Base-by-base conservation (phyloP, 1,140 invertebrate genomes). In the Magallana angulata region DNA sequence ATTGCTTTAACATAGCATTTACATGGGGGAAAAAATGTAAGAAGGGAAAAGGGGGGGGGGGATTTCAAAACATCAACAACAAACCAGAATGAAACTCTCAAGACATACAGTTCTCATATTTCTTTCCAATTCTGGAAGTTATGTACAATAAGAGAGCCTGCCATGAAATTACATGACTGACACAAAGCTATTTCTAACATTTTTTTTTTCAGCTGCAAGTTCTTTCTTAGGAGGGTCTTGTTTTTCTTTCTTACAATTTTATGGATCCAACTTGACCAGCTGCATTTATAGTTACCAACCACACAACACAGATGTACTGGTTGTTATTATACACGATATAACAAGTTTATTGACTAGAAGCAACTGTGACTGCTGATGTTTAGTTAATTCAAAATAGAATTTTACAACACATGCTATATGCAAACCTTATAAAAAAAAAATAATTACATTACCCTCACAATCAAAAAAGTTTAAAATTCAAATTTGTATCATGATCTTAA, bases 1-100 rank as follows among this genome's bases (percentile, higher is more conserved):
- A 76, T 76, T 76, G 68, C 68, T 76, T 76, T 12, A 76, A 76
- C 68, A 76, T 76, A 30, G 68, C 68, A 76, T 76, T 76, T 36
- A 76, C 68, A 76, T 76, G 36, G 24, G 68, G 14, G 30, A 30
- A 30, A 30, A 30, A 30, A 30, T 30, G 36, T 30, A 76, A 9
- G 12, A 36, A 76, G 68, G 18, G 36, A 24, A 24, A 18, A 30
- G 18, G 18, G 68, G 68, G 68, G 24, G 36, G 68, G 68, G 68
- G 68, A 76, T 76, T 76, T 76, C 68, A 76, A 30, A 76, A 76
- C 68, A 76, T 76, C 18, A 76, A 64, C 60, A 64, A 76, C 36
- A 76, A 36, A 76, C 68, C 68, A 76, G 68, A 30, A 76, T 30
- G 68, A 36, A 68, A 68, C 8, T 76, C 60, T 64, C 60, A 64